phyloP scores from a whole-genome alignment of 2,888 invertebrate genomes.

The Dynastes hyllus region DNA sequence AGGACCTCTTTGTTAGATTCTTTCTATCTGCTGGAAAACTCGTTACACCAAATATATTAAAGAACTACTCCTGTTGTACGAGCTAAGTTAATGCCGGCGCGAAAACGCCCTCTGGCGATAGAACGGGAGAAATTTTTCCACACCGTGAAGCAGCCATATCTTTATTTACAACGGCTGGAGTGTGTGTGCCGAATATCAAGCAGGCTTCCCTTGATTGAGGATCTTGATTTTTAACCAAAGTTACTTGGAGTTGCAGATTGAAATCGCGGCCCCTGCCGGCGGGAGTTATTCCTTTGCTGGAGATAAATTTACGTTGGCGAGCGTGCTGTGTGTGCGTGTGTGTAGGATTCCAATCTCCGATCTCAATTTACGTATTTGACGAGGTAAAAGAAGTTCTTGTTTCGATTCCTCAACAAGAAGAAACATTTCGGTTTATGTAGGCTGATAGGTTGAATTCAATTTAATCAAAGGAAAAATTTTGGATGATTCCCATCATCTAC shows the following conservation, averaged over 20 bases:
- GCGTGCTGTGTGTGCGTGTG: not conserved
- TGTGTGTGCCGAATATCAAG: conserved; percentile 69
- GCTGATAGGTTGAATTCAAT: not conserved
- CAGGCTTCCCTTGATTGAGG: conserved; percentile 70
- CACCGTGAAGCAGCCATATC: conserved; percentile 68
- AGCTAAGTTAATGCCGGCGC: not conserved
- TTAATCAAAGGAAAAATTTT: not conserved
- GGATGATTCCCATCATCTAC: not conserved
- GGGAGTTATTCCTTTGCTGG: conserved; percentile 60
- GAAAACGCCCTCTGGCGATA: not conserved
- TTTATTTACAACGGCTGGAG: conserved; percentile 71
- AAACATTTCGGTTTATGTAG: not conserved
- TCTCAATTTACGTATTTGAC: conserved; percentile 36
- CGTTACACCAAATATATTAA: not conserved
- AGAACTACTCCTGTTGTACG: not conserved
- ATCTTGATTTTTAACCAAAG: conserved; percentile 71
- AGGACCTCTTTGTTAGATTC: too few species aligned
- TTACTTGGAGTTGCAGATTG: conserved; percentile 66
- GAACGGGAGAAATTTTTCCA: conserved; percentile 58
- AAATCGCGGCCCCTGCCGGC: conserved; percentile 60
- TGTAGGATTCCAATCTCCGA: conserved; percentile 4
- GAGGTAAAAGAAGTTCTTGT: conserved; percentile 5
- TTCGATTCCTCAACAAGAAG: not conserved
- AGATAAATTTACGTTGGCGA: conserved; percentile 27
- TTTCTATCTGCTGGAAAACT: not conserved